Evolutionary conservation across 1,140 invertebrate species (phyloP), one percentile per base, ranked within the genome.

Genomic region (Ceratina calcarata): DNA sequence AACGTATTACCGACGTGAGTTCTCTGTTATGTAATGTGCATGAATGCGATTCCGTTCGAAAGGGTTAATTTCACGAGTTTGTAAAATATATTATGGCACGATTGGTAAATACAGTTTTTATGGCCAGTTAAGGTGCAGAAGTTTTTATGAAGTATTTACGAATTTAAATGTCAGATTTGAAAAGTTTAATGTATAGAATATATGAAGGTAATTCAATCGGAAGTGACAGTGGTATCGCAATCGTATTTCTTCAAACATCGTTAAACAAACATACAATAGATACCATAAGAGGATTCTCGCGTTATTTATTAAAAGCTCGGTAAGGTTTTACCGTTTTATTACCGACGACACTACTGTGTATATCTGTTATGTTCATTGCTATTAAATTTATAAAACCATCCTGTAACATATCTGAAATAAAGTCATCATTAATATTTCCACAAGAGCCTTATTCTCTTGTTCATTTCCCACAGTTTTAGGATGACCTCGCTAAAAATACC

Each of bases 401-500:
- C 27, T 32, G 27, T 32, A 4, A 32, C 27, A 32, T 32, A 32
- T 4, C 1, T 32, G 27, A 32, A 32, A 32, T 4, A 4, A 32
- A 32, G 27, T 1, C 4, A 4, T 32, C 27, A 4, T 32, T 32
- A 32, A 32, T 32, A 32, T 32, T 32, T 32, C 27, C 27, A 32
- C 27, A 4, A 32, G 27, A 32, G 27, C 27, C 27, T 32, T 32
- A 32, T 32, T 2, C 27, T 32, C 27, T 32, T 32, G 27, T 32
- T 32, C 27, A 27, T 53, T 78, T 78, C 76, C 60, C 76, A 72
- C 68, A 72, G n/a, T 65, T 78, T 78, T 70, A 78, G 68, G 45
- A 61, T 27, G 61, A 49, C 20, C 22, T 6, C 20, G 68, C 76
- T 78, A 78, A 78, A 78, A 78, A 78, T 78, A 78, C 76, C 69